phyloP scores from a whole-genome alignment of 1,140 invertebrate genomes.

The Bombus difficillimus region DNA sequence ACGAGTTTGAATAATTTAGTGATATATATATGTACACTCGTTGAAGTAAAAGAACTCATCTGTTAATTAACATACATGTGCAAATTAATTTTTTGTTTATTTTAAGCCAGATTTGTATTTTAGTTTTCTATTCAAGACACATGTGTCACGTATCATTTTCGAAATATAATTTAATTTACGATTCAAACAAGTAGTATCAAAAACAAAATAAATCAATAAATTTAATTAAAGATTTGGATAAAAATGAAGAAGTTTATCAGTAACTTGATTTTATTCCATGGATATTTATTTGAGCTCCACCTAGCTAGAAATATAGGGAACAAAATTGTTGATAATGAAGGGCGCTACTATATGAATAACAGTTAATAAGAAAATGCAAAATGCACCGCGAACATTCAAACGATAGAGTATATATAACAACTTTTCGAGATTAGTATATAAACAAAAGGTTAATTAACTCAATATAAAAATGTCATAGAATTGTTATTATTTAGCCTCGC shows the following conservation, averaged over 20 bases:
- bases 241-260: not conserved
- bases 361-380: not conserved
- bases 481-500: not conserved
- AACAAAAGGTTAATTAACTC: not conserved
- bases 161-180: too few relatives aligned
- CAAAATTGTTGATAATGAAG: constrained; percentile 41
- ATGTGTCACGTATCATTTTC: too few relatives aligned
- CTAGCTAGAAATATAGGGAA: constrained; percentile 26
- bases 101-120: too few relatives aligned
- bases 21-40: too few relatives aligned
- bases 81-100: too few relatives aligned
- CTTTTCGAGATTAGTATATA: not conserved
- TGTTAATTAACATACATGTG: too few relatives aligned
- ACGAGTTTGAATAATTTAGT: not conserved
- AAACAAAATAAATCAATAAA: not conserved
- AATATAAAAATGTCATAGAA: not conserved
- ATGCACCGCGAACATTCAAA: not conserved
- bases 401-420: not conserved
- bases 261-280: not conserved
- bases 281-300: constrained; percentile 19
- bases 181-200: not conserved
- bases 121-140: too few relatives aligned
- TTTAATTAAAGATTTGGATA: not conserved
- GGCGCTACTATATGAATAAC: constrained; percentile 3
- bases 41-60: not conserved